Conservation (phyloP, 2,888 invertebrate genomes). For the Ectemnius continuus region DNA sequence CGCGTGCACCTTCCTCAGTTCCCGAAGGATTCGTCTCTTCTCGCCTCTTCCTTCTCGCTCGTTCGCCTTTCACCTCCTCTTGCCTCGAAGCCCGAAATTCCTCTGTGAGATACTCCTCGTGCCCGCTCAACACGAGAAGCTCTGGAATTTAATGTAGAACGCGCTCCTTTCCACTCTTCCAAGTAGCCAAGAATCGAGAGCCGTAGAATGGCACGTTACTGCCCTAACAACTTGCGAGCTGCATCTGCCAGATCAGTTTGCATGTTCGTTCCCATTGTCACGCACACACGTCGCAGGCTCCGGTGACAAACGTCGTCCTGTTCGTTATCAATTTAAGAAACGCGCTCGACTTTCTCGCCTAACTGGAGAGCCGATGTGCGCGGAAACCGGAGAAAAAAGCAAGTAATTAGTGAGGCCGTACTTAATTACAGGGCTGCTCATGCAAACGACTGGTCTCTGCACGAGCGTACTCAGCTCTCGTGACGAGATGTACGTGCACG, state of each 20-base stretch:
- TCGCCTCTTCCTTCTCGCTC: conserved; percentile 1
- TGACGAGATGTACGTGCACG: conserved; percentile 66
- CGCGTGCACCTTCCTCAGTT: conserved; percentile 34
- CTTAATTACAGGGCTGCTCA: conserved; percentile 62
- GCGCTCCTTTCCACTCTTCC: too few species aligned
- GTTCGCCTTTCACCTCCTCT: neutral
- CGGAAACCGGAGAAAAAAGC: conserved; percentile 35
- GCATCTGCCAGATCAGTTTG: too few species aligned
- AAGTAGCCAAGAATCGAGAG: too few species aligned
- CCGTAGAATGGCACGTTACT: too few species aligned
- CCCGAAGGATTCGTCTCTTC: conserved; percentile 41
- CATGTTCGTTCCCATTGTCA: too few species aligned
- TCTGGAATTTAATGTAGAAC: too few species aligned
- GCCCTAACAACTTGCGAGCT: too few species aligned
- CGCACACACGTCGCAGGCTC: too few species aligned
- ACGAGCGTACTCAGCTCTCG: conserved; percentile 57
- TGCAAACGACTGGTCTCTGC: conserved; percentile 55
- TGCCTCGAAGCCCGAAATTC: neutral
- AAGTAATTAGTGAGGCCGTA: conserved; percentile 44
- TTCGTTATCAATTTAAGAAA: conserved; percentile 25
- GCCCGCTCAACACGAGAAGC: too few species aligned
- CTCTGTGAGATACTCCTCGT: too few species aligned
- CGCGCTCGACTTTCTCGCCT: neutral
- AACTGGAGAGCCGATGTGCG: neutral
- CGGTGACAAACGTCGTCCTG: too few species aligned